phyloP scores from a whole-genome alignment of 2,888 invertebrate species.

The Drosophila mayaguana region DNA sequence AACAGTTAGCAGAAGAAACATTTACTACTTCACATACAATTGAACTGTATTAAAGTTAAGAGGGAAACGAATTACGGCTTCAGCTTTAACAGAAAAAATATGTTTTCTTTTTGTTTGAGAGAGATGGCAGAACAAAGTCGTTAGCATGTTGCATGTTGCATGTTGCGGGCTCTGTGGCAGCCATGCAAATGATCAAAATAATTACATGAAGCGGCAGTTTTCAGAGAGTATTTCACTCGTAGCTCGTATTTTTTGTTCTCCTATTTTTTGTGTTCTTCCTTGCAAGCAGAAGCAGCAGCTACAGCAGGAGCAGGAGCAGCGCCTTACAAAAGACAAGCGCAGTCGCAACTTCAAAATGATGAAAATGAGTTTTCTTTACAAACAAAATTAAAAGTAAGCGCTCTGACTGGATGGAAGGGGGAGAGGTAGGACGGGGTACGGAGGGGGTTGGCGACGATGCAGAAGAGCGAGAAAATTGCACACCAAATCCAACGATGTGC shows the following conservation, averaged over 20 bases:
- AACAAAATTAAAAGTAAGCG: constrained; percentile 79
- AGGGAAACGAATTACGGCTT: constrained; percentile 4
- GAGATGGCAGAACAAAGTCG: constrained; percentile 47
- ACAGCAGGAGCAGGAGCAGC: constrained; percentile 15
- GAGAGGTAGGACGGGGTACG: not conserved
- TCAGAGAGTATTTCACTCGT: constrained; percentile 33
- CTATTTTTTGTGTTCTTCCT: constrained; percentile 17
- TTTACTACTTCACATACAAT: constrained; percentile 12
- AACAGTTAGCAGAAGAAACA: not conserved
- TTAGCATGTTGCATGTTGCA: constrained; percentile 50
- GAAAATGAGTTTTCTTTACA: constrained; percentile 81
- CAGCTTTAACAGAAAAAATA: constrained; percentile 1
- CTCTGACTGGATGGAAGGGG: constrained; percentile 30
- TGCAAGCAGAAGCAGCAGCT: constrained; percentile 22
- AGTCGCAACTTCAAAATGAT: constrained; percentile 78
- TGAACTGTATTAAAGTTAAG: constrained; percentile 14
- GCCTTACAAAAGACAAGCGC: constrained; percentile 72
- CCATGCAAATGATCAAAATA: constrained; percentile 77
- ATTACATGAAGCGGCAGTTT: constrained; percentile 75
- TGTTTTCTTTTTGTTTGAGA: constrained; percentile 14
- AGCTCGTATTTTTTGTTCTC: constrained; percentile 2
- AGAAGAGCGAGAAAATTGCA: constrained; percentile 67
- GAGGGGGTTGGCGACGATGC: constrained; percentile 27
- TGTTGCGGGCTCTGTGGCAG: constrained; percentile 47
- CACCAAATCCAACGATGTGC: constrained; percentile 78